Evolutionary conservation across 2,888 invertebrate genomes (phyloP).

Genomic region (Synergus japonicus): DNA sequence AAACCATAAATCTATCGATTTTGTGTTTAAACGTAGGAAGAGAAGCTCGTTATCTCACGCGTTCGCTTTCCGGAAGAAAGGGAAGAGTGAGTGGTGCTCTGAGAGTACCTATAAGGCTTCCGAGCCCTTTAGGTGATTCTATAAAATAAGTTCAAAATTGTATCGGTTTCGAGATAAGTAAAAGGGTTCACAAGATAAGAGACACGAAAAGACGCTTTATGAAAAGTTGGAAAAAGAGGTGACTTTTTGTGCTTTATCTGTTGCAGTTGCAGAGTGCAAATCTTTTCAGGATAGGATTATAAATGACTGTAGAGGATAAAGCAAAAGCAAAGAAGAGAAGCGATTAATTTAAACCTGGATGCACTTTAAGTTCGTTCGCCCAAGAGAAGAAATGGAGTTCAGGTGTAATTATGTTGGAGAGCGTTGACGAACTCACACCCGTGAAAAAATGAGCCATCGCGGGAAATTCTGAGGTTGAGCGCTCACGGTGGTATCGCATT

Average conservation of each 20-base stretch:
- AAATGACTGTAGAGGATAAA: not conserved
- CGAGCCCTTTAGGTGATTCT: not conserved
- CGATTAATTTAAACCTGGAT: not conserved
- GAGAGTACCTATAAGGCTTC: not conserved
- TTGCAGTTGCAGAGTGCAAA: not conserved
- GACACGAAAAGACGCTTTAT: too few relatives aligned
- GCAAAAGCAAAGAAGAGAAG: not conserved
- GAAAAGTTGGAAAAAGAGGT: too few relatives aligned
- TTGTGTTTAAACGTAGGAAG: slow-evolving; percentile 8
- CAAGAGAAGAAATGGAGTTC: slow-evolving; percentile 6
- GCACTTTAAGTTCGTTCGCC: slow-evolving; percentile 4
- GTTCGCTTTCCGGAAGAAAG: slow-evolving; percentile 16
- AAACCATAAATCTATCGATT: slow-evolving; percentile 26
- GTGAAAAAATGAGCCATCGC: not conserved
- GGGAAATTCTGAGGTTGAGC: not conserved
- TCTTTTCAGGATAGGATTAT: not conserved
- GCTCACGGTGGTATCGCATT: not conserved
- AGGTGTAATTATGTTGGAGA: slow-evolving; percentile 19
- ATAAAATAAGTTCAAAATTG: not conserved
- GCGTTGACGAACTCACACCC: not conserved
- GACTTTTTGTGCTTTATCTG: too few relatives aligned
- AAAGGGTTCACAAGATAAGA: not conserved
- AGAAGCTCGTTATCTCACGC: slow-evolving; percentile 15
- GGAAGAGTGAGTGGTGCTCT: not conserved
- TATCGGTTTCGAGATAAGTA: not conserved